phyloP scores from a whole-genome alignment of 2,797 vertebrate genomes.

The Danio choprae region DNA sequence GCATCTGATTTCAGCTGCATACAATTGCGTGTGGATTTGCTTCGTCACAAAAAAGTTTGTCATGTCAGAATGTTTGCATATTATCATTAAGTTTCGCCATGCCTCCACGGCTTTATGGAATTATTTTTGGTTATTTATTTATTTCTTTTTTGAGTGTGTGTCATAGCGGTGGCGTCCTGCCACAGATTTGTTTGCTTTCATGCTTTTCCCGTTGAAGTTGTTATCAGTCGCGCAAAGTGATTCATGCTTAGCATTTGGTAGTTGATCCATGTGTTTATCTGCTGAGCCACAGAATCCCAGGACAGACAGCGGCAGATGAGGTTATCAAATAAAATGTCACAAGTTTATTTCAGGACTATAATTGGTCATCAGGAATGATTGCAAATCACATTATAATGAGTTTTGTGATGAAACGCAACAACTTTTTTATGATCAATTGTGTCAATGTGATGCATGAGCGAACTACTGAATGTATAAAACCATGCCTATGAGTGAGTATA shows the following conservation, averaged over 20 bases:
- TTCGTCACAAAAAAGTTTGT: not conserved
- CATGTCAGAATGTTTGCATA: not conserved
- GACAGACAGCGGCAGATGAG: conserved; percentile 18
- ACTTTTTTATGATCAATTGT: not conserved
- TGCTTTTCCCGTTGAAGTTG: conserved; percentile 18
- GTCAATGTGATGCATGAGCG: too few species aligned
- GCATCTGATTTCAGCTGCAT: conserved; percentile 53
- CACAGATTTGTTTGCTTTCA: conserved; percentile 1
- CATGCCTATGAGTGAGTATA: too few species aligned
- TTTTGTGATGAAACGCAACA: not conserved
- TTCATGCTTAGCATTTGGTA: conserved; percentile 40
- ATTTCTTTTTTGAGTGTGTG: not conserved
- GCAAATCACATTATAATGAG: not conserved
- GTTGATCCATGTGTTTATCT: conserved; percentile 32
- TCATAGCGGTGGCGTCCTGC: not conserved
- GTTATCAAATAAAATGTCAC: conserved; percentile 13
- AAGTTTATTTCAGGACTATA: not conserved
- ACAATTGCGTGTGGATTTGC: not conserved
- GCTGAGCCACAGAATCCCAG: conserved; percentile 19
- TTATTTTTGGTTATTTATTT: too few species aligned
- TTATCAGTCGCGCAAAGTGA: not conserved
- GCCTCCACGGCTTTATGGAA: not conserved
- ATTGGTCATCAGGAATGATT: conserved; percentile 8
- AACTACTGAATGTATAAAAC: too few species aligned
- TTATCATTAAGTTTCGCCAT: not conserved